Conservation (phyloP, 2,797 vertebrate genomes). For the Limosa lapponica region DNA sequence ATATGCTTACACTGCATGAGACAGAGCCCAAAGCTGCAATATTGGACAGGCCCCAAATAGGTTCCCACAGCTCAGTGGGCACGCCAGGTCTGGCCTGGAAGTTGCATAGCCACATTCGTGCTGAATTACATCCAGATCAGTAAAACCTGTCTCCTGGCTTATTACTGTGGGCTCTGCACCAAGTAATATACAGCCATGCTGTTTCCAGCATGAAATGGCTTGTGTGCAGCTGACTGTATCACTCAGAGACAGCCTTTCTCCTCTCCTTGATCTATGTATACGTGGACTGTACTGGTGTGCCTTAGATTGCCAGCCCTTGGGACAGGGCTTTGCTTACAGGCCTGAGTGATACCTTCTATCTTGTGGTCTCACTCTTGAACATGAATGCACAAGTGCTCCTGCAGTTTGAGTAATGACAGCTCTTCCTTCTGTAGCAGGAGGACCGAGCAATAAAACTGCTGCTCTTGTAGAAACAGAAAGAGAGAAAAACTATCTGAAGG, state of each 20-base stretch:
- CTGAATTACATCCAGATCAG: slow-evolving; percentile 14
- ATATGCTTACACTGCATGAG: neutral
- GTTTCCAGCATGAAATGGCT: neutral
- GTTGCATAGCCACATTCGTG: neutral
- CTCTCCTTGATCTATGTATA: neutral
- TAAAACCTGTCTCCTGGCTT: neutral
- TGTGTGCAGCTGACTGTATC: neutral
- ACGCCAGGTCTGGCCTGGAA: neutral
- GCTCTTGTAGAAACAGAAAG: neutral
- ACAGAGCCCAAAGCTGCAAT: neutral
- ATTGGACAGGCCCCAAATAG: neutral
- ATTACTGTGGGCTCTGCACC: neutral
- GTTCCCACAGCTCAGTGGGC: neutral
- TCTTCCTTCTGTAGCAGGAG: neutral
- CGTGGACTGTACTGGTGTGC: rapidly evolving
- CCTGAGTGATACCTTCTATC: neutral
- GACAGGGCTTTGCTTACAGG: neutral
- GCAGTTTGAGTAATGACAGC: neutral
- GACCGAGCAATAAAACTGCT: neutral
- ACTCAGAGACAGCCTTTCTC: neutral
- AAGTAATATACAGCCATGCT: neutral
- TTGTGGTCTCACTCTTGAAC: neutral
- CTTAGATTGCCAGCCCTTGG: neutral
- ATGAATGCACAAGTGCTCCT: neutral
- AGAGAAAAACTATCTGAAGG: neutral